Evolutionary conservation across 2,797 vertebrate species (phyloP), one percentile per base, ranked within the genome.

Genomic region (Falco concolor): DNA sequence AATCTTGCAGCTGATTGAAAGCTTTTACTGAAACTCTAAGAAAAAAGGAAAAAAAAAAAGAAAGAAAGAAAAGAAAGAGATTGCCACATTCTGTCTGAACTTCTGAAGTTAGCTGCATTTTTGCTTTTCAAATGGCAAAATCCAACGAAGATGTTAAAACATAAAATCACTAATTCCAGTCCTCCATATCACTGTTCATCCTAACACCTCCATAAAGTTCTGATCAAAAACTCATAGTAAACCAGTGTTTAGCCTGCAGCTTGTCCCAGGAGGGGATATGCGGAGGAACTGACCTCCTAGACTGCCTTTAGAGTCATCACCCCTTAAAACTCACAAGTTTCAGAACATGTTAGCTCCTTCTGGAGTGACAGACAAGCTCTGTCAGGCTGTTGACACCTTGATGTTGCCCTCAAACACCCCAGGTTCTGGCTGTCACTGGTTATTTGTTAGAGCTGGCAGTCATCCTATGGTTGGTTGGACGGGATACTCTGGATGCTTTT

Each of bases 21-120:
- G 34, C 6, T 10, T 77, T 53, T 45, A 38, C 69, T 27, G 20
- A 77, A 57, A 25, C 5, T 13, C 61, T 3, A 52, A 20, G 34
- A 28, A 50, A 63, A 30, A 14, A n/a, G n/a, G n/a, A n/a, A n/a
- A 13, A 15, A 10, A 49, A 34, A 7, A 6, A 9, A 34, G 5
- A 0, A 49, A 34, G 5, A 6, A 9, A 34, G 8, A 0, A 20
- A 5, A 50, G 25, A 45, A 2, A 44, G 6, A 52, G 4, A 13
- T 34, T 54, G 56, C 28, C 4, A 44, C 1, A 0, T 47, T 23
- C 42, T 34, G 5, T 6, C 50, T 69, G 63, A 88, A 54, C 22
- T 77, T 67, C 49, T 49, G 30, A 79, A 28, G 14, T 30, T 24
- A 65, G 10, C 10, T 12, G 3, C 47, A 9, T 22, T 69, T 53